These are phyloP conservation scores for Drosophila putrida DNA, from an alignment of 2,888 invertebrate species.

Conservation along the genomic window DNA sequence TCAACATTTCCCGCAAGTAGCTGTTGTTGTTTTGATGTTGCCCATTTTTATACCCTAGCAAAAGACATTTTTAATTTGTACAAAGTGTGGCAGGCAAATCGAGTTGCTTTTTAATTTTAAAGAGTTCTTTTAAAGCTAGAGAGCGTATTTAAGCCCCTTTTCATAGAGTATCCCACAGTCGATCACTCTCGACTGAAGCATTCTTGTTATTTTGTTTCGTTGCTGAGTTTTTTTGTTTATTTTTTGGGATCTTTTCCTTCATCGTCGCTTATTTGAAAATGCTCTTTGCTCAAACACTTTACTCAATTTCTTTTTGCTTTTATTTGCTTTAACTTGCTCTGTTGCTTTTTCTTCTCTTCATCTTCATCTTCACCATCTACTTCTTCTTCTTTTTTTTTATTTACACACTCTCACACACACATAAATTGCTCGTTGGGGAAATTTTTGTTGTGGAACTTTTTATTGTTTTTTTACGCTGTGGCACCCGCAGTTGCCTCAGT, in stretches of 20 bases:
- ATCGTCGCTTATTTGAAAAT: slow-evolving; percentile 52
- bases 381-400: slow-evolving; percentile 15
- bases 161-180: no score
- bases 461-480: slow-evolving; percentile 49
- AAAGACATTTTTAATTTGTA: no score
- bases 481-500: slow-evolving; percentile 36
- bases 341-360: slow-evolving; percentile 4
- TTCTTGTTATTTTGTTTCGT: no score
- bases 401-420: slow-evolving; percentile 22
- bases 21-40: slow-evolving; percentile 39
- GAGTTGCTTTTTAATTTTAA: no score
- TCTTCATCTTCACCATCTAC: no score
- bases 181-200: no score
- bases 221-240: slow-evolving; percentile 16
- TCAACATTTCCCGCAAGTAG: slow-evolving; percentile 24
- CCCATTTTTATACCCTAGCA: slow-evolving; percentile 44
- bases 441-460: slow-evolving; percentile 72
- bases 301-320: slow-evolving; percentile 36
- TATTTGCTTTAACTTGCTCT: slow-evolving; percentile 10
- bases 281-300: slow-evolving; percentile 51
- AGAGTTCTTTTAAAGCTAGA: no score
- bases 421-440: slow-evolving; percentile 78
- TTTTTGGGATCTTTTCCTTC: slow-evolving; percentile 38
- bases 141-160: no score
- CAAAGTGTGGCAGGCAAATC: no score